Conservation (phyloP, 2,797 vertebrate species). For the Poecilia velifera region DNA sequence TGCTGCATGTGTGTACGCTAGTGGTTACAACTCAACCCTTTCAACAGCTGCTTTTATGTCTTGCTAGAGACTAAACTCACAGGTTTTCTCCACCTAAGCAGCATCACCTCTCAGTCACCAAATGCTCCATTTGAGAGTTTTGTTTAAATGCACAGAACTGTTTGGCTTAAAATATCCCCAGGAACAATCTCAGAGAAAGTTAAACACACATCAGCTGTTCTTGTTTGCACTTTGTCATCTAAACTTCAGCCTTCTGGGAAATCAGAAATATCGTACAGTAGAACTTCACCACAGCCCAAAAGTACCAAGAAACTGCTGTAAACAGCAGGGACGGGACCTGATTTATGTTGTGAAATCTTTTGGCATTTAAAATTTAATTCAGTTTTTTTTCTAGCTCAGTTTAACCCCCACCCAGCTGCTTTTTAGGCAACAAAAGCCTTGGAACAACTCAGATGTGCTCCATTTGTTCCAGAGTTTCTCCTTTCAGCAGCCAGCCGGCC, state of each 20-base stretch:
- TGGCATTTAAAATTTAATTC: not conserved
- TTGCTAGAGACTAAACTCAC: not conserved
- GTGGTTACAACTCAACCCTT: conserved; percentile 34
- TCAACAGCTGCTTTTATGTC: conserved; percentile 19
- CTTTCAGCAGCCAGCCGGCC: conserved; percentile 21
- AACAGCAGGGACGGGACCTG: not conserved
- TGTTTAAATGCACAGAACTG: not conserved
- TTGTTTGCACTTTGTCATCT: conserved; percentile 4
- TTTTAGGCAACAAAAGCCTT: not conserved
- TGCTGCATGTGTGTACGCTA: conserved; percentile 1
- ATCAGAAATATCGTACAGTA: not conserved
- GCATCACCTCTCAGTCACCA: not conserved
- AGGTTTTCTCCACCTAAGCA: not conserved
- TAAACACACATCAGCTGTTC: not conserved
- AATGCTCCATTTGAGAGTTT: not conserved
- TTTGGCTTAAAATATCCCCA: not conserved
- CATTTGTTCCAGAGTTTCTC: not conserved
- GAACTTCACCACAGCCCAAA: not conserved
- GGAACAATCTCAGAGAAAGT: not conserved
- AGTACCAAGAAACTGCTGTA: not conserved
- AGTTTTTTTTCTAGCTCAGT: not conserved
- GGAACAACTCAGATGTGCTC: not conserved
- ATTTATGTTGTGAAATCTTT: not conserved
- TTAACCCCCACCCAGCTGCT: not conserved
- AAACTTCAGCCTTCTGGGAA: not conserved